Base-by-base conservation (phyloP, 2,888 invertebrate species). In the Pherbina coryleti region DNA sequence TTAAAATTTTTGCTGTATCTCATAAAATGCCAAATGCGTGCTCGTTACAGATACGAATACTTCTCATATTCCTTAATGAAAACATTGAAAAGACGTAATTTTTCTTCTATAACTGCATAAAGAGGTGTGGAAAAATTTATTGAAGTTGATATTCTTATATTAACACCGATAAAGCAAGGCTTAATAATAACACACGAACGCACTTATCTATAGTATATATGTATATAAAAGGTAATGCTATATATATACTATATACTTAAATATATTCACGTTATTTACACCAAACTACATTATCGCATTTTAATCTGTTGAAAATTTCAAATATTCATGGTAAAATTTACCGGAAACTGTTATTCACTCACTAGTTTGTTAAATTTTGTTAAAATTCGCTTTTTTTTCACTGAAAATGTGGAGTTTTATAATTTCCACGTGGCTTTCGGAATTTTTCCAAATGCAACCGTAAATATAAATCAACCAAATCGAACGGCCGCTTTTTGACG, bases 351-450 rank as follows among this genome's bases (percentile, higher is more conserved):
- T 19, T 60, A 75, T 37, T 44, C 64, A 75, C 72, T 75, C 60
- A 72, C 73, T 79, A 53, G 17, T 31, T 25, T 28, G 25, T 22
- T 19, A 25, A 49, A 11, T 22, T 34, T 19, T 34, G 17, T 22
- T 67, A 53, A 51, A 60, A 57, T 64, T 66, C 74, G 49, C 60
- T 57, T 14, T 55, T 53, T n/a, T n/a, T 34, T 67, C 57, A 44
- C 17, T 70, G 64, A 49, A 51, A 77, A 71, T 72, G 57, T 34
- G 5, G 17, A 66, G 25, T 67, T 71, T 70, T 79, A 37, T 60
- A 71, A 75, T 79, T 79, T 74, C 83, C 86, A 85, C 86, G 86
- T 86, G 84, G 81, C 82, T 83, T 82, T 79, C 78, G 72, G 49
- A 78, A 81, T 77, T 72, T 79, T 78, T 77, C 70, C 67, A 77